These are phyloP conservation scores for Lepidothrix coronata DNA, from an alignment of 2,113 vertebrate species.

Conservation along the genomic window DNA sequence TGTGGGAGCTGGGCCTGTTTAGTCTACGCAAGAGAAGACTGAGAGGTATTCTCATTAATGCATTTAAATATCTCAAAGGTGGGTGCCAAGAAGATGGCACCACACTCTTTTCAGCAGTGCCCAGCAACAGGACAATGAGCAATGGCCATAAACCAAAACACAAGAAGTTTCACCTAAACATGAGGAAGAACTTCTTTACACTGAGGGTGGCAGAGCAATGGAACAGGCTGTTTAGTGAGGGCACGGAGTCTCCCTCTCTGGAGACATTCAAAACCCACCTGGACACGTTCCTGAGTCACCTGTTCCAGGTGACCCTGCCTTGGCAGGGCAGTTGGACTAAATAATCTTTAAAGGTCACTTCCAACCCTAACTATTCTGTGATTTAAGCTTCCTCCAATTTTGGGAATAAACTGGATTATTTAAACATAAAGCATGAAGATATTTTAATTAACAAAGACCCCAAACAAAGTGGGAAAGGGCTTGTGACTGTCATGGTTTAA, in stretches of 20 bases:
- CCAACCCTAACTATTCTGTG: not conserved
- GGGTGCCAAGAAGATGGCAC: not conserved
- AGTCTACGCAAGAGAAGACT: not conserved
- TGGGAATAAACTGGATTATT: not conserved
- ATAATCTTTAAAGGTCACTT: not conserved
- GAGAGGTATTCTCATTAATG: not conserved
- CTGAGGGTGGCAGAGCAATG: not conserved
- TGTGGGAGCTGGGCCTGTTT: not conserved
- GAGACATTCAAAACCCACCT: not conserved
- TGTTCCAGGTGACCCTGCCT: not conserved
- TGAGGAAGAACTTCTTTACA: not conserved
- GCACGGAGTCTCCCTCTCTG: not conserved
- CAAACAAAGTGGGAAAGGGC: not conserved
- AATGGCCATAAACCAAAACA: not conserved
- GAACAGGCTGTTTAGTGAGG: not conserved
- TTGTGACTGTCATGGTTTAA: not conserved
- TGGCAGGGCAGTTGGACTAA: not conserved
- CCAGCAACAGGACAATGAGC: not conserved
- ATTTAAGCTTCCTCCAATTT: not conserved
- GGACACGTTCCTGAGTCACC: not conserved
- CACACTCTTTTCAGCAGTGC: not conserved
- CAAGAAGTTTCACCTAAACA: not conserved
- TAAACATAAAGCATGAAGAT: not conserved
- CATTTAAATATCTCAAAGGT: not conserved
- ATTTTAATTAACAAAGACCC: not conserved